Evolutionary conservation across 2,113 vertebrate species (phyloP).

Genomic region (Pavo muticus): DNA sequence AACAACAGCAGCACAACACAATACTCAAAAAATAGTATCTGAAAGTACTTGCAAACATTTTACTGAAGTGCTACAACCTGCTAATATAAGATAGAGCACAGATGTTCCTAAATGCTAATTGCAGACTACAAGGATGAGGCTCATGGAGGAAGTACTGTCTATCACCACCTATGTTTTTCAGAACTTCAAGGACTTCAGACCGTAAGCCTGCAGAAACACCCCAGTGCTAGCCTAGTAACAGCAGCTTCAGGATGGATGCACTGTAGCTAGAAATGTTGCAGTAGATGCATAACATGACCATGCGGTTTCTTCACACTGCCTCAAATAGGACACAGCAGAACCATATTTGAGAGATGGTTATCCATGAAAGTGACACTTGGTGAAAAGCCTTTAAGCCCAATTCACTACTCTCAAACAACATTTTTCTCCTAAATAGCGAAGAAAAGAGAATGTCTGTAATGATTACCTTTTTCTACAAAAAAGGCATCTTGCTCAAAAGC

Average conservation of each 20-base stretch:
- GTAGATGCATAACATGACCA: neutral
- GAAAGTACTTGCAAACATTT: neutral
- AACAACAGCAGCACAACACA: neutral
- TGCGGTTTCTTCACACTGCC: neutral
- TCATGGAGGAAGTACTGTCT: neutral
- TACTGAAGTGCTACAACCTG: neutral
- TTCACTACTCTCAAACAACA: neutral
- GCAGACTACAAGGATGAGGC: neutral
- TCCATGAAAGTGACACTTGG: neutral
- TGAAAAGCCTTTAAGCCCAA: neutral
- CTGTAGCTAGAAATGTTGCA: neutral
- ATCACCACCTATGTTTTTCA: neutral
- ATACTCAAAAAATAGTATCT: neutral
- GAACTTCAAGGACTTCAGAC: neutral
- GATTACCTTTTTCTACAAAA: neutral
- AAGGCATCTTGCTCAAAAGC: neutral
- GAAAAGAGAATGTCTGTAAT: neutral
- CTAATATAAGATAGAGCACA: neutral
- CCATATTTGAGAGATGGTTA: neutral
- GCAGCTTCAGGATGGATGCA: neutral
- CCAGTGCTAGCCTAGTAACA: neutral
- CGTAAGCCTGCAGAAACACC: neutral
- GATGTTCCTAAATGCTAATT: neutral
- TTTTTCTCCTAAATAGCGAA: neutral
- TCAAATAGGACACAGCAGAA: neutral